Evolutionary conservation across 2,797 vertebrate species (phyloP).

Genomic region (Rhinatrema bivittatum): DNA sequence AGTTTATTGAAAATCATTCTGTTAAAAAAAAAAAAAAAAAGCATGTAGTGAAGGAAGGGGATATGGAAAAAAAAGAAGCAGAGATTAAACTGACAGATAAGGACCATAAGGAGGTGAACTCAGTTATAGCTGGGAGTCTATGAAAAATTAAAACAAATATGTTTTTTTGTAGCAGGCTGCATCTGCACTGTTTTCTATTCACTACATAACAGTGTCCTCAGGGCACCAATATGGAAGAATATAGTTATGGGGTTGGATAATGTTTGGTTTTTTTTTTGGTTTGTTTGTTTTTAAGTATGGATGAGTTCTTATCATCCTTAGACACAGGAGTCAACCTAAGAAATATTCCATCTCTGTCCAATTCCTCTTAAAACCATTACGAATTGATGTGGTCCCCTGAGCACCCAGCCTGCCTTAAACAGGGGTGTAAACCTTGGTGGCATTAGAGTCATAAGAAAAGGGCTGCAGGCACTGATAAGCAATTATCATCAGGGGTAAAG

Average conservation of each 20-base stretch:
- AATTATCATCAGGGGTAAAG: conserved; percentile 34
- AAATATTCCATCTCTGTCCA: conserved; percentile 2
- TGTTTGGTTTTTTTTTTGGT: too few relatives aligned
- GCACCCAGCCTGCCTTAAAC: conserved; percentile 13
- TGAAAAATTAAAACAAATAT: too few relatives aligned
- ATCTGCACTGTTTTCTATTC: too few relatives aligned
- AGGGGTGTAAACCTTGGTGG: not conserved
- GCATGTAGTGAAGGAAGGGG: accelerated
- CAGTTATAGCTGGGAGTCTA: too few relatives aligned
- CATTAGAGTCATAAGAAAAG: conserved; percentile 14
- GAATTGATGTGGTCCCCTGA: conserved; percentile 15
- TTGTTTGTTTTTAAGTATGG: too few relatives aligned
- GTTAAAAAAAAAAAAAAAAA: not conserved
- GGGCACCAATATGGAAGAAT: conserved; percentile 2
- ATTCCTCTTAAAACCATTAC: conserved; percentile 22
- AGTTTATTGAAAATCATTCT: too few relatives aligned
- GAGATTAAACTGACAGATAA: too few relatives aligned
- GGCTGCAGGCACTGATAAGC: conserved; percentile 37
- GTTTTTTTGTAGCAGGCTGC: too few relatives aligned
- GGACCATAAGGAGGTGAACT: too few relatives aligned
- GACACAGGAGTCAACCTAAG: not conserved
- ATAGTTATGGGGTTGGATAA: too few relatives aligned
- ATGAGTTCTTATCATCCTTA: conserved; percentile 18
- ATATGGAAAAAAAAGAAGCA: too few relatives aligned
- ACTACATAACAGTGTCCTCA: conserved; percentile 2